Evolutionary conservation across 2,113 vertebrate genomes (phyloP).

Genomic region (Pipa parva): DNA sequence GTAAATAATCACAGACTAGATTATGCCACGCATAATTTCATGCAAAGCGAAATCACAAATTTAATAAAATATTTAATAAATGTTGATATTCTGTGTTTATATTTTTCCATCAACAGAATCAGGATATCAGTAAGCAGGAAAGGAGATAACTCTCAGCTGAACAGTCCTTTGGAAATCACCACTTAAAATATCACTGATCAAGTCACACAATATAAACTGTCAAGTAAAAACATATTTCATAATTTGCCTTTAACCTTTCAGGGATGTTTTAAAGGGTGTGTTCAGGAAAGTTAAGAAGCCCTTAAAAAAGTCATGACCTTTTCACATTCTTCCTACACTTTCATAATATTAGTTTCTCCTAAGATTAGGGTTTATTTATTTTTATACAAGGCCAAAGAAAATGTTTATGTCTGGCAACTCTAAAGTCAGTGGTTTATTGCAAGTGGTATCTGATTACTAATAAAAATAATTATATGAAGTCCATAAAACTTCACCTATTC

Average conservation of each 20-base stretch:
- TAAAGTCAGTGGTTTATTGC: conserved; percentile 38
- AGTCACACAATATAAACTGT: neutral
- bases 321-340: conserved; percentile 40
- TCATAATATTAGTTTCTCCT: conserved; percentile 41
- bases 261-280: conserved; percentile 12
- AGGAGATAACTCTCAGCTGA: too few relatives aligned
- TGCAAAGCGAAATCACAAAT: too few relatives aligned
- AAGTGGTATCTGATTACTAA: conserved; percentile 43
- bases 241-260: neutral
- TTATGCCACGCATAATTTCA: too few relatives aligned
- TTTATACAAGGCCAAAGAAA: conserved; percentile 33
- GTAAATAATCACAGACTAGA: too few relatives aligned
- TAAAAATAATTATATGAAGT: conserved; percentile 42
- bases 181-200: neutral
- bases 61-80: too few relatives aligned
- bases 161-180: too few relatives aligned
- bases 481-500: conserved; percentile 36
- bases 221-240: neutral
- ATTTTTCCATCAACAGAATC: too few relatives aligned
- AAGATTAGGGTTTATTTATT: conserved; percentile 39
- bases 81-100: too few relatives aligned
- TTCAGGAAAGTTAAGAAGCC: conserved; percentile 1
- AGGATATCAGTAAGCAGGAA: too few relatives aligned
- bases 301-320: conserved; percentile 35
- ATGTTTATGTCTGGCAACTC: conserved; percentile 41